A percentile compares a stretch with the other conserved stretches of the same genome.
phyloP scores from a whole-genome alignment of 92 coral and sea anemone genomes.

The Heliopora coerulea region DNA sequence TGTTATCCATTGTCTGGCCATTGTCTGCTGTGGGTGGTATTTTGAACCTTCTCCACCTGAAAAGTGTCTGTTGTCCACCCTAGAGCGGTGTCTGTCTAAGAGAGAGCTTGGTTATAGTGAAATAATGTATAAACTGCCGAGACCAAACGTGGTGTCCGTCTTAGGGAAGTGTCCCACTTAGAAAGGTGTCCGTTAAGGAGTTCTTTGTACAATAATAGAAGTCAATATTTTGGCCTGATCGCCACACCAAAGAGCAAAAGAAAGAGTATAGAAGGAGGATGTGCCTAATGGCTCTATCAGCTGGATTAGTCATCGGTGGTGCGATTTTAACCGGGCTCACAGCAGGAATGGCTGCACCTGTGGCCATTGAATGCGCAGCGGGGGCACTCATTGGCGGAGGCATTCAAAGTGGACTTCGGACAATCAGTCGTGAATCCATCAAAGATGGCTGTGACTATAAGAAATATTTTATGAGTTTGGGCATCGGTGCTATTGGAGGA shows the following conservation, averaged over 20 bases:
- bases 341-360: slow-evolving; percentile 34
- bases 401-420: slow-evolving; percentile 9
- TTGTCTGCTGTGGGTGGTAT: too few relatives aligned
- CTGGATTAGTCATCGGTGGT: slow-evolving; percentile 13
- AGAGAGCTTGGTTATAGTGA: too few relatives aligned
- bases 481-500: slow-evolving; percentile 10
- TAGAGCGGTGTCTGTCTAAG: too few relatives aligned
- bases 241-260: slow-evolving; percentile 30
- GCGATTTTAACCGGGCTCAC: neutral
- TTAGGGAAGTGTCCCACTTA: too few relatives aligned
- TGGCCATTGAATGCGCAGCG: neutral
- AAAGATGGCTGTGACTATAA: slow-evolving; percentile 6
- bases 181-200: too few relatives aligned
- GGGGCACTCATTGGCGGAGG: slow-evolving; percentile 27
- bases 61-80: too few relatives aligned
- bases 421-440: slow-evolving; percentile 1
- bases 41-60: too few relatives aligned
- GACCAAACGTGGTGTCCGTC: too few relatives aligned
- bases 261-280: slow-evolving; percentile 11
- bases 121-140: too few relatives aligned
- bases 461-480: neutral
- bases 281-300: neutral
- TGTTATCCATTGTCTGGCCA: too few relatives aligned
- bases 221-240: slow-evolving; percentile 23
- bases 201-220: too few relatives aligned